Conservation (phyloP, 2,888 invertebrate species). For the Cryptocheilus praepositus region DNA sequence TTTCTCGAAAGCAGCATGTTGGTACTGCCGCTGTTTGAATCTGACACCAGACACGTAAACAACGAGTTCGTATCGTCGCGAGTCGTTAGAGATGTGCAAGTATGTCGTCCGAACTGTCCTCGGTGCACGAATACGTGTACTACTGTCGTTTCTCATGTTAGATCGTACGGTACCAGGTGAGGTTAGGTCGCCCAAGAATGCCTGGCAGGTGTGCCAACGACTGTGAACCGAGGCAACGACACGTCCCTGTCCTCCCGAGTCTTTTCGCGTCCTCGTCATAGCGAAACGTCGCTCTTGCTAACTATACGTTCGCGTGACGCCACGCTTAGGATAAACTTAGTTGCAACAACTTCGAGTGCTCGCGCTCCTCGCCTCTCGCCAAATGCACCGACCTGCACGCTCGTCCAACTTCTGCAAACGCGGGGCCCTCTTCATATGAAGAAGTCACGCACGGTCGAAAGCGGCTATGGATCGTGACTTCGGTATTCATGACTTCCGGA, state of each 20-base stretch:
- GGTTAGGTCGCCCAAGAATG: constrained; percentile 55
- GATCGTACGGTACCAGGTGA: constrained; percentile 33
- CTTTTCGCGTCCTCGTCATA: constrained; percentile 15
- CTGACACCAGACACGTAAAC: too few relatives aligned
- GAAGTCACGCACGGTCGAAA: too few relatives aligned
- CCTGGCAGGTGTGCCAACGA: constrained; percentile 69
- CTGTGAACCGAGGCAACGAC: constrained; percentile 43
- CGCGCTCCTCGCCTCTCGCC: constrained; percentile 10
- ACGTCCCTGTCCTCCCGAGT: constrained; percentile 28
- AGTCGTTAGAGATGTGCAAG: too few relatives aligned
- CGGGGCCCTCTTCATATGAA: too few relatives aligned
- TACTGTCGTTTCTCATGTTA: constrained; percentile 5
- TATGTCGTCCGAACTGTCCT: background rate
- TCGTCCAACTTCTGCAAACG: background rate
- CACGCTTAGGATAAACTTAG: constrained; percentile 60
- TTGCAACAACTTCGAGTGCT: constrained; percentile 52
- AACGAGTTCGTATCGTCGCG: too few relatives aligned
- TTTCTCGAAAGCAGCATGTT: too few relatives aligned
- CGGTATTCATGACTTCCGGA: too few relatives aligned
- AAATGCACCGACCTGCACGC: constrained; percentile 20
- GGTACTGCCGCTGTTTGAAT: too few relatives aligned
- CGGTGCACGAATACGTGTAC: constrained; percentile 1
- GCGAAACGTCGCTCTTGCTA: constrained; percentile 49
- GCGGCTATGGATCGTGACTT: too few relatives aligned
- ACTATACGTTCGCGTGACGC: constrained; percentile 55